Evolutionary conservation across 2,888 invertebrate species (phyloP).

Genomic region (Nomada flava): DNA sequence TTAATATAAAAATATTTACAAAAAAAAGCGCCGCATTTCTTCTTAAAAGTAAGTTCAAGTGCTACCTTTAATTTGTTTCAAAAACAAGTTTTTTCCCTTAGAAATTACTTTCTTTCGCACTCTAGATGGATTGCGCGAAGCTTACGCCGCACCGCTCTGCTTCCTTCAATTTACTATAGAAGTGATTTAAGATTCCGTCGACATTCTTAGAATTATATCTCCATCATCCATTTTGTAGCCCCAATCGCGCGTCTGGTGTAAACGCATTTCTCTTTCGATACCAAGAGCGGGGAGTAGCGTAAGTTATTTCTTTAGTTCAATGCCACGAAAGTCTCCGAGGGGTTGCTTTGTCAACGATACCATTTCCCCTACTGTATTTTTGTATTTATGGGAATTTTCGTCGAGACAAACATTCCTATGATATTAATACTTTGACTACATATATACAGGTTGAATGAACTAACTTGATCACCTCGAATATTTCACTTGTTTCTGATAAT

Average conservation of each 20-base stretch:
- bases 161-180: slow-evolving; percentile 61
- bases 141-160: slow-evolving; percentile 26
- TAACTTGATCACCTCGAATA: no score
- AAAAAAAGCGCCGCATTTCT: not conserved
- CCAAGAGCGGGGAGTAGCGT: slow-evolving; percentile 43
- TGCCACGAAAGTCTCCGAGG: slow-evolving; percentile 61
- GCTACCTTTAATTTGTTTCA: slow-evolving; percentile 1
- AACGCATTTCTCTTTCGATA: slow-evolving; percentile 69
- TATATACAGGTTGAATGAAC: no score
- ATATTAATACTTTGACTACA: slow-evolving; percentile 3
- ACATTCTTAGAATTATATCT: slow-evolving; percentile 65
- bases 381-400: slow-evolving; percentile 51
- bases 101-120: slow-evolving; percentile 31
- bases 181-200: slow-evolving; percentile 69
- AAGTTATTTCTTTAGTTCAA: slow-evolving; percentile 72
- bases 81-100: slow-evolving; percentile 6
- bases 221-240: slow-evolving; percentile 70
- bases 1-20: no score
- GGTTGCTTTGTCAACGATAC: slow-evolving; percentile 58
- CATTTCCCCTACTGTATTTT: slow-evolving; percentile 32
- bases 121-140: slow-evolving; percentile 28
- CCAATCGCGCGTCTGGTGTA: slow-evolving; percentile 60
- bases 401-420: not conserved
- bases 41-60: not conserved
- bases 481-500: no score